phyloP scores from a whole-genome alignment of 2,113 vertebrate genomes.

The Plectropomus leopardus region DNA sequence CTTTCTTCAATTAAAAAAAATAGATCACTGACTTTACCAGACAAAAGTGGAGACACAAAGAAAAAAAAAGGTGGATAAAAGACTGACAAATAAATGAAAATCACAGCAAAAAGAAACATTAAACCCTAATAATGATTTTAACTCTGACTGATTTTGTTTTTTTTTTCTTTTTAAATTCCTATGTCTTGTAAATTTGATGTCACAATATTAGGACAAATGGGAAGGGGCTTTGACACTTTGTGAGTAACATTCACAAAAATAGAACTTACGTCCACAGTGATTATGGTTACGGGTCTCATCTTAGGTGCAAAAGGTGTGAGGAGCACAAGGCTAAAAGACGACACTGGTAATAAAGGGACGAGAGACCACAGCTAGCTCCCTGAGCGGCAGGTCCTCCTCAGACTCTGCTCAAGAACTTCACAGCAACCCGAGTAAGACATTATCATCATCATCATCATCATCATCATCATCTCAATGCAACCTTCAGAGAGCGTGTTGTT shows the following conservation, averaged over 20 bases:
- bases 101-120: conserved; percentile 80
- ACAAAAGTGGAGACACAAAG: conserved; percentile 81
- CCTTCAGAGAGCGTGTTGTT: conserved; percentile 46
- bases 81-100: conserved; percentile 75
- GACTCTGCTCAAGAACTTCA: conserved; percentile 70
- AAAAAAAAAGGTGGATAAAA: conserved; percentile 73
- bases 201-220: conserved; percentile 81
- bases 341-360: conserved; percentile 75
- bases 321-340: conserved; percentile 76
- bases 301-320: conserved; percentile 84
- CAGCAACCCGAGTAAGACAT: conserved; percentile 73
- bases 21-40: conserved; percentile 89
- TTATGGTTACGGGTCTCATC: conserved; percentile 83
- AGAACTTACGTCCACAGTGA: conserved; percentile 85
- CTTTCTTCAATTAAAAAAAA: conserved; percentile 87
- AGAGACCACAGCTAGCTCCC: conserved; percentile 84
- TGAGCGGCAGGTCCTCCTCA: conserved; percentile 76
- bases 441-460: conserved; percentile 47
- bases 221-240: conserved; percentile 83
- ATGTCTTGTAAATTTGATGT: conserved; percentile 73
- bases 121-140: conserved; percentile 71
- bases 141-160: conserved; percentile 57
- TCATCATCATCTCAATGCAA: conserved; percentile 39
- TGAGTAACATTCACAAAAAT: conserved; percentile 87
- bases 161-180: conserved; percentile 66